phyloP scores from a whole-genome alignment of 1,140 invertebrate species.

The Drosophila trapezifrons region DNA sequence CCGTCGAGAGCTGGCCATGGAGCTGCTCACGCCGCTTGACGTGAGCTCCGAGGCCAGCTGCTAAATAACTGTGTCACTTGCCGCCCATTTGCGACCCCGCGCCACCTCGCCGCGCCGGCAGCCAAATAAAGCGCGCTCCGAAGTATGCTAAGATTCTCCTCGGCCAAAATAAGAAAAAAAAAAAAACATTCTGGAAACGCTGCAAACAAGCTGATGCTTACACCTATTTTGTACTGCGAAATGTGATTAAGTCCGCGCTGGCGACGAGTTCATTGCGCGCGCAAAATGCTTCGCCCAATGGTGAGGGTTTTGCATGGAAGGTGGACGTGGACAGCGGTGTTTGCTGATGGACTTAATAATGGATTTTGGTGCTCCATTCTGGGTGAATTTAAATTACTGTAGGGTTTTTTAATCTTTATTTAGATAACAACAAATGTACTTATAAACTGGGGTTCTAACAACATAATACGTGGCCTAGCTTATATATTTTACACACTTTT shows the following conservation, averaged over 20 bases:
- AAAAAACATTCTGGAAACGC: conserved; percentile 48
- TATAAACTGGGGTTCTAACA: no score
- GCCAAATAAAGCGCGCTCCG: conserved; percentile 64
- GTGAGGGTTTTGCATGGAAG: conserved; percentile 46
- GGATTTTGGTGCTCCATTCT: neutral
- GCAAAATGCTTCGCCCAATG: conserved; percentile 41
- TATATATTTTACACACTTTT: no score
- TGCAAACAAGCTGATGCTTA: conserved; percentile 17
- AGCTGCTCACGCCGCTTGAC: conserved; percentile 26
- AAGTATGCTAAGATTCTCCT: conserved; percentile 62
- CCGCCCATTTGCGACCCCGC: conserved; percentile 4
- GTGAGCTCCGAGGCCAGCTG: conserved; percentile 52
- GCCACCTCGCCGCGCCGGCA: conserved; percentile 7
- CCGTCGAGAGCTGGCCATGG: conserved; percentile 20
- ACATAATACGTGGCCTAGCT: no score
- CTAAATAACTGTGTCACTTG: conserved; percentile 74
- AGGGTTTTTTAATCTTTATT: no score
- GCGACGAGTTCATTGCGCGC: conserved; percentile 69
- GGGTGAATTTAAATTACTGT: neutral
- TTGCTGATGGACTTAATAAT: neutral
- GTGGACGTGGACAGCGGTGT: neutral
- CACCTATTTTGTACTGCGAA: conserved; percentile 57
- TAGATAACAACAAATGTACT: no score
- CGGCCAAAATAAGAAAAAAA: conserved; percentile 9
- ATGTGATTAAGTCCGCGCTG: conserved; percentile 75